Evolutionary conservation across 2,797 vertebrate genomes (phyloP).

Genomic region (Semotilus atromaculatus): DNA sequence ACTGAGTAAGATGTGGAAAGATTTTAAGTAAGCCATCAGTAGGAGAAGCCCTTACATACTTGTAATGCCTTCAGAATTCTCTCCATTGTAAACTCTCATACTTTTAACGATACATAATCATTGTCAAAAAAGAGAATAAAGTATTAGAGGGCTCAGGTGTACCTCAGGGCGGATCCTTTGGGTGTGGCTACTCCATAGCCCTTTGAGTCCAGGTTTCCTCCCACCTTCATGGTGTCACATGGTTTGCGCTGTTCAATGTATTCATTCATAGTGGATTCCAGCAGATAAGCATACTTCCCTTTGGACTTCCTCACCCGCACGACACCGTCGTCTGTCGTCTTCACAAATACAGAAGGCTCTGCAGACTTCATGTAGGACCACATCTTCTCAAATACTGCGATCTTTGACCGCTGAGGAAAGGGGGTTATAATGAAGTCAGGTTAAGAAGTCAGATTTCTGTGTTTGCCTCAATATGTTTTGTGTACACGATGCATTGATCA

Average conservation of each 20-base stretch:
- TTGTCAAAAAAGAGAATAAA: slow-evolving; percentile 10
- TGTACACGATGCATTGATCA: not conserved
- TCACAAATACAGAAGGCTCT: slow-evolving; percentile 94
- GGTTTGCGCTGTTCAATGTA: slow-evolving; percentile 98
- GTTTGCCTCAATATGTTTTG: not conserved
- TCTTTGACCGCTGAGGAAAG: slow-evolving; percentile 90
- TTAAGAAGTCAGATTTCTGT: not conserved
- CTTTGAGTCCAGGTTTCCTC: slow-evolving; percentile 98
- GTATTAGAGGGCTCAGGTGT: slow-evolving; percentile 52
- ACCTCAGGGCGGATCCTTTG: slow-evolving; percentile 96
- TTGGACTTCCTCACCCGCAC: slow-evolving; percentile 93
- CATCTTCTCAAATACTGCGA: slow-evolving; percentile 99
- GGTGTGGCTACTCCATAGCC: slow-evolving; percentile 98
- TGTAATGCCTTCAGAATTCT: not conserved
- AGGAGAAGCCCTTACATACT: not conserved
- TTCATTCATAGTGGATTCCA: slow-evolving; percentile 98
- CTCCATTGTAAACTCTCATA: slow-evolving; percentile 52
- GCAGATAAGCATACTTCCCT: slow-evolving; percentile 96
- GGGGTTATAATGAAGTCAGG: not conserved
- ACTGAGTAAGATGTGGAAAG: not conserved
- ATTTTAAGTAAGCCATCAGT: not conserved
- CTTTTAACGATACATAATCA: not conserved
- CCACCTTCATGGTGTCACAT: slow-evolving; percentile 99
- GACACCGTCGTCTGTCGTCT: slow-evolving; percentile 93
- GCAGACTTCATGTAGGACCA: slow-evolving; percentile 99